A percentile compares a stretch with the other conserved stretches of the same genome.
These are phyloP conservation scores for Odocoileus virginianus DNA, from an alignment of 2,113 vertebrate species.

Conservation along the genomic window DNA sequence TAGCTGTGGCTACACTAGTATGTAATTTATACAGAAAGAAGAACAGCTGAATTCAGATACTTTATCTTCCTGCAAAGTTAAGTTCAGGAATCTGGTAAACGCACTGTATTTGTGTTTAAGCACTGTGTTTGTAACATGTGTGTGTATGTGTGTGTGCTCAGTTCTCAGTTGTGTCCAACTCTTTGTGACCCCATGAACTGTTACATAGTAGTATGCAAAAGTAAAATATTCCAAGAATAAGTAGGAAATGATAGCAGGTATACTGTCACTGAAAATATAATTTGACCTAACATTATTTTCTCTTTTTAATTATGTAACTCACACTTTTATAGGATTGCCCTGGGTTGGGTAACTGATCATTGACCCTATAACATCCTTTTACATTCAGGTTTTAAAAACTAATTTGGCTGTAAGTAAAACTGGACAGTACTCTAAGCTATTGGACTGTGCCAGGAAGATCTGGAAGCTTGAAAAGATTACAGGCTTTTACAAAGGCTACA, in stretches of 20 bases:
- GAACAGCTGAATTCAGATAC: not conserved
- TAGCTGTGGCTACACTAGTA: not conserved
- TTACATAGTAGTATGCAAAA: not conserved
- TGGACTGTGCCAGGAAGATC: slow-evolving; percentile 89
- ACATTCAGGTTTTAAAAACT: slow-evolving; percentile 89
- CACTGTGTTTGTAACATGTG: not conserved
- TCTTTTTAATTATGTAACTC: not conserved
- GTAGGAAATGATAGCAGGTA: not conserved
- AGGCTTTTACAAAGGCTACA: slow-evolving; percentile 91
- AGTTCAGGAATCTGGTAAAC: not conserved
- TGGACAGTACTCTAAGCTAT: slow-evolving; percentile 89
- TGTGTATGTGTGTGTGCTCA: not conserved
- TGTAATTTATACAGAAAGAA: not conserved
- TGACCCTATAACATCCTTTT: slow-evolving; percentile 19
- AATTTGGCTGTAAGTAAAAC: slow-evolving; percentile 90
- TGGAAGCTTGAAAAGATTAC: slow-evolving; percentile 86
- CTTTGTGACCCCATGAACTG: not conserved
- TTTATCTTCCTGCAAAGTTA: not conserved
- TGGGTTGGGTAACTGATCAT: not conserved
- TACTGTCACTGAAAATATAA: not conserved
- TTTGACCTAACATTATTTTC: not conserved
- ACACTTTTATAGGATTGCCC: not conserved
- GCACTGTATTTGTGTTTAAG: not conserved
- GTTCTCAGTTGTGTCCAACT: not conserved
- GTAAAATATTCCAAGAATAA: not conserved